Base-by-base conservation (phyloP, 1,140 invertebrate species). In the Procambarus clarkii region DNA sequence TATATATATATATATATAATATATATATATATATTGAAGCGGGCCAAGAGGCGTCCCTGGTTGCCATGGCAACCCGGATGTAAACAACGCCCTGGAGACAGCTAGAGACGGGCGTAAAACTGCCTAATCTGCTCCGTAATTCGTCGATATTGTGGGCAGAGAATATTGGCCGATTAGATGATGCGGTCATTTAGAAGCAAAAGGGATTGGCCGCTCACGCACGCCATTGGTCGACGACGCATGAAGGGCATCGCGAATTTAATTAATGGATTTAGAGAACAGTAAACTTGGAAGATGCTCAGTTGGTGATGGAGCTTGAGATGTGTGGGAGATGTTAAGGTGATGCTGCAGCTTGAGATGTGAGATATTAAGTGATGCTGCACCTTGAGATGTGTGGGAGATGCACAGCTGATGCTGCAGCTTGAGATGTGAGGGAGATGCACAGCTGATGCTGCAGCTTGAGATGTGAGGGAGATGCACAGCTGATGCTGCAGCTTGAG, bases 111-210 rank as follows among this genome's bases (percentile, higher is more conserved):
- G 5, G 34, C 69, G 21, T 74, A 74, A 34, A 34, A 74, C 69
- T 34, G 69, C 34, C 69, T 74, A 74, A 74, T 74, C 69, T 74
- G 69, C 2, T 74, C 24, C 69, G 24, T 24, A 78, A 86, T 77
- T 58, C 71, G 48, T 86, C 84, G 71, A 77, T 86, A 78, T 86
- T 86, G 84, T 77, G 84, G 74, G 15, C 54, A 77, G 84, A 44
- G 58, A 34, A 34, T 34, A 77, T 58, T 54, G 84, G 64, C 18
- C 84, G 84, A 86, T 86, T 86, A 86, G 84, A 86, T 86, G 84
- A 86, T 86, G 45, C 71, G 74, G 74, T 58, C 84, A 86, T 86
- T 86, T 86, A 78, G 84, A 86, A 78, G 84, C 84, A 86, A 77
- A 76, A 64, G 71, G 76, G 74, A 86, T 78, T 78, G 84, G 84